phyloP scores from a whole-genome alignment of 1,140 invertebrate species.

The Protaetia brevitarsis region DNA sequence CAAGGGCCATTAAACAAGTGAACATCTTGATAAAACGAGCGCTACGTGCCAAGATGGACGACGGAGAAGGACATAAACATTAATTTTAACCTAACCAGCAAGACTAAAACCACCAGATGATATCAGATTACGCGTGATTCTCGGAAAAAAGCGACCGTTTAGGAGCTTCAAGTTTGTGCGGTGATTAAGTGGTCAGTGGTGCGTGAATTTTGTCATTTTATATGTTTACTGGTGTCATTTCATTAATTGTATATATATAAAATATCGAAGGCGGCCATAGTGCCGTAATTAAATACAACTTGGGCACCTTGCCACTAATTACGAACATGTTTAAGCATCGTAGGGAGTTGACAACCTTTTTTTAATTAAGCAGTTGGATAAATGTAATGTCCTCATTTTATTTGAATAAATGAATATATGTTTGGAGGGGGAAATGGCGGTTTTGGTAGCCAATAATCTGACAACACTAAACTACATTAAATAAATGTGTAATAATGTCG shows the following conservation, averaged over 20 bases:
- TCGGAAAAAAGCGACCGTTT: conserved; percentile 44
- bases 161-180: conserved; percentile 31
- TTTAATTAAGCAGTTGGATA: too few relatives aligned
- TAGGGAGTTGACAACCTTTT: too few relatives aligned
- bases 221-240: conserved; percentile 8
- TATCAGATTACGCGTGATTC: conserved; percentile 47
- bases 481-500: too few relatives aligned
- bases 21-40: conserved; percentile 48
- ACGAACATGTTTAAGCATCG: too few relatives aligned
- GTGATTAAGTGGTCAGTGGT: conserved; percentile 35
- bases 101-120: conserved; percentile 34
- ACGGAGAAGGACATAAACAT: conserved; percentile 46
- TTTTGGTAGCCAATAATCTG: too few relatives aligned
- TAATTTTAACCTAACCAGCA: conserved; percentile 48
- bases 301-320: too few relatives aligned
- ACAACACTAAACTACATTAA: too few relatives aligned
- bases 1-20: conserved; percentile 47
- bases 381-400: too few relatives aligned
- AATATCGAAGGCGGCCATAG: too few relatives aligned
- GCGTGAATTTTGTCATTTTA: conserved; percentile 28
- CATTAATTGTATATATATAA: conserved; percentile 11
- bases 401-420: too few relatives aligned
- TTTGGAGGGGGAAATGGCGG: too few relatives aligned
- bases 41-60: conserved; percentile 47
- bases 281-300: too few relatives aligned